phyloP scores from a whole-genome alignment of 2,113 vertebrate genomes.

The Anhinga anhinga region DNA sequence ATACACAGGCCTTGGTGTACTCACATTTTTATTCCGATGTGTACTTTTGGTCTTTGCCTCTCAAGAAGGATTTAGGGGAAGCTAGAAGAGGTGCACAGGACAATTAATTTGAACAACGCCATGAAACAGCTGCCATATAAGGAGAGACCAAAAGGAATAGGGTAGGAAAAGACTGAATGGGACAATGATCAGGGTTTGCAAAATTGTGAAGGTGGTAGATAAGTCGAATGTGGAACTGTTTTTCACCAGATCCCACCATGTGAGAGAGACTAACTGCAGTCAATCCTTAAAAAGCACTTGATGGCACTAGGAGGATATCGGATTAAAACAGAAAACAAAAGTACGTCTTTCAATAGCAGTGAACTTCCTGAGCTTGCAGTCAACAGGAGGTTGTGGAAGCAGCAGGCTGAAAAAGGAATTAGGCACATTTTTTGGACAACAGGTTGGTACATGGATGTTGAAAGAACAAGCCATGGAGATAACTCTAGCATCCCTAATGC shows the following conservation, averaged over 20 bases:
- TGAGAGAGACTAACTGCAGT: not conserved
- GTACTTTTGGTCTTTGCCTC: not conserved
- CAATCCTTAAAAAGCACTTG: not conserved
- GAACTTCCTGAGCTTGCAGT: not conserved
- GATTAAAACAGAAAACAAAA: not conserved
- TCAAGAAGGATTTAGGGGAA: not conserved
- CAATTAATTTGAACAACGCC: not conserved
- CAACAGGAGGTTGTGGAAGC: not conserved
- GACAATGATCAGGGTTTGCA: not conserved
- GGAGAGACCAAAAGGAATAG: not conserved
- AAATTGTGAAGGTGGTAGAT: not conserved
- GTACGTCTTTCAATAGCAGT: not conserved
- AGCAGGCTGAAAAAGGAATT: not conserved
- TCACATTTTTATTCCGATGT: rapidly evolving
- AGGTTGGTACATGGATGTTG: not conserved
- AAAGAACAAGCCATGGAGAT: not conserved
- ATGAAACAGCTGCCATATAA: not conserved
- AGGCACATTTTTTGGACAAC: not conserved
- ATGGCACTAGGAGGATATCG: not conserved
- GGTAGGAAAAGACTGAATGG: not conserved
- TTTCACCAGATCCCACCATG: not conserved
- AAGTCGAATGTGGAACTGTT: not conserved
- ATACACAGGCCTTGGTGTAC: not conserved
- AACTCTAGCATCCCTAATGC: not conserved
- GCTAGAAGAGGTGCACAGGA: not conserved